Conservation (phyloP, 2,113 vertebrate species). For the Deroptyus accipitrinus region DNA sequence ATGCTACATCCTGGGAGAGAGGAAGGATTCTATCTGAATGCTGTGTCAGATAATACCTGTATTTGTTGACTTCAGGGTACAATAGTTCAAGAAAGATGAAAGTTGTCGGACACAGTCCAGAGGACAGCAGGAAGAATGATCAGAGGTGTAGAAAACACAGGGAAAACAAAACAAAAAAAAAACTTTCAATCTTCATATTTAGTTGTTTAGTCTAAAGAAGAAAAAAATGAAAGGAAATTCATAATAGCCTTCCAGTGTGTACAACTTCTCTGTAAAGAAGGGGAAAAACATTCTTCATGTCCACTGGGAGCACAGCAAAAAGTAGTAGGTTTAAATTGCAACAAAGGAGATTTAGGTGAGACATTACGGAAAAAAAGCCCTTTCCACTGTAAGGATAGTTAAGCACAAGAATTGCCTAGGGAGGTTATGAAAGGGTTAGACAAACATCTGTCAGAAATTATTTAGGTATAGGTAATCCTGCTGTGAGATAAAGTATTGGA, state of each 20-base stretch:
- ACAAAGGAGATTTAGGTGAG: constrained; percentile 66
- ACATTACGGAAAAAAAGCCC: constrained; percentile 48
- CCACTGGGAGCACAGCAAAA: constrained; percentile 42
- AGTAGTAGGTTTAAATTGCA: constrained; percentile 61
- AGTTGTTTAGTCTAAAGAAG: constrained; percentile 43
- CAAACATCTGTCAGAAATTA: constrained; percentile 69
- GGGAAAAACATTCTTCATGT: constrained; percentile 48
- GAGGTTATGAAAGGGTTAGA: constrained; percentile 71
- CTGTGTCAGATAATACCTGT: neutral
- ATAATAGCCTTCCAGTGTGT: constrained; percentile 14
- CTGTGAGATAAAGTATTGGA: constrained; percentile 57
- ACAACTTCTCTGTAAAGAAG: constrained; percentile 33
- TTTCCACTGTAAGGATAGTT: constrained; percentile 65
- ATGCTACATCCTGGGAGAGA: neutral
- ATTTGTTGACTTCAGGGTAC: neutral
- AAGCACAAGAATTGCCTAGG: constrained; percentile 62
- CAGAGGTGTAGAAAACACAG: neutral
- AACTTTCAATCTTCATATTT: constrained; percentile 40
- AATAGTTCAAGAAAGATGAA: neutral
- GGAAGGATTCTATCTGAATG: neutral
- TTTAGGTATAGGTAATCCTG: constrained; percentile 60
- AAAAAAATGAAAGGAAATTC: constrained; percentile 1
- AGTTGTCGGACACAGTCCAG: neutral
- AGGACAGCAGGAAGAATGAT: constrained; percentile 6
- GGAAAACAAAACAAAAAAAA: neutral